A percentile compares a stretch with the other conserved stretches of the same genome.
These are phyloP conservation scores for Drosophila paulistorum DNA, from an alignment of 1,140 invertebrate species.

Conservation along the genomic window DNA sequence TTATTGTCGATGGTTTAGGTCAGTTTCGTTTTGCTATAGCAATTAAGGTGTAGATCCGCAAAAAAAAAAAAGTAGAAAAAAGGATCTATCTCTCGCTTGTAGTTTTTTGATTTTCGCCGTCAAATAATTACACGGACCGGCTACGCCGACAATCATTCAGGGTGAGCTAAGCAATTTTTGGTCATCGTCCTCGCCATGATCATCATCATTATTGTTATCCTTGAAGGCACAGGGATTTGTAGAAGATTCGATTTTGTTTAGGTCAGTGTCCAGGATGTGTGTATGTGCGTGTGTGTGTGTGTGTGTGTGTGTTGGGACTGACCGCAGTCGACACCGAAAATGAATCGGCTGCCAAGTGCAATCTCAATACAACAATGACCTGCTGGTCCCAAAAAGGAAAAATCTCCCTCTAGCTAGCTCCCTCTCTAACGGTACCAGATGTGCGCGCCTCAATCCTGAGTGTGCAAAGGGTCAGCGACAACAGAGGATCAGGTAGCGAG, in stretches of 20 bases:
- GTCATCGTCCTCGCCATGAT: conserved; percentile 39
- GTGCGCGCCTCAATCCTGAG: conserved; percentile 17
- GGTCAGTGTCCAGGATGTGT: conserved; percentile 53
- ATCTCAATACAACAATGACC: conserved; percentile 34
- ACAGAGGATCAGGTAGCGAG: conserved; percentile 13
- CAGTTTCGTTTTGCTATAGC: conserved; percentile 29
- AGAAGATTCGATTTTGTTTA: conserved; percentile 35
- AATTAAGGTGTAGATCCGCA: conserved; percentile 78
- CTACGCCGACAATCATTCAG: conserved; percentile 38
- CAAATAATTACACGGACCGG: conserved; percentile 46
- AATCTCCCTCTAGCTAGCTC: conserved; percentile 10
- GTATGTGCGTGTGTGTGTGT: conserved; percentile 26
- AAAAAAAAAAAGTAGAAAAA: conserved; percentile 34
- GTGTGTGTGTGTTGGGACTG: conserved; percentile 35
- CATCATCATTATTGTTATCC: conserved; percentile 13
- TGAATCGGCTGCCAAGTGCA: conserved; percentile 74
- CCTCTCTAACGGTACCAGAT: conserved; percentile 70
- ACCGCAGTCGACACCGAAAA: conserved; percentile 70
- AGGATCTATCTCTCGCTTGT: conserved; percentile 22
- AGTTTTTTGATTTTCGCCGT: conserved; percentile 49
- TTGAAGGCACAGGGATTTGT: conserved; percentile 19
- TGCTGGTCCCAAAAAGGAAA: conserved; percentile 28
- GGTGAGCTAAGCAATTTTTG: conserved; percentile 68
- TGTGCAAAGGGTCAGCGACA: not conserved
- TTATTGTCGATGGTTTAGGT: conserved; percentile 25